Percentiles rank a stretch among this genome's conserved stretches.
Evolutionary conservation across 2,113 vertebrate species (phyloP).

Genomic region (Thunnus thynnus): DNA sequence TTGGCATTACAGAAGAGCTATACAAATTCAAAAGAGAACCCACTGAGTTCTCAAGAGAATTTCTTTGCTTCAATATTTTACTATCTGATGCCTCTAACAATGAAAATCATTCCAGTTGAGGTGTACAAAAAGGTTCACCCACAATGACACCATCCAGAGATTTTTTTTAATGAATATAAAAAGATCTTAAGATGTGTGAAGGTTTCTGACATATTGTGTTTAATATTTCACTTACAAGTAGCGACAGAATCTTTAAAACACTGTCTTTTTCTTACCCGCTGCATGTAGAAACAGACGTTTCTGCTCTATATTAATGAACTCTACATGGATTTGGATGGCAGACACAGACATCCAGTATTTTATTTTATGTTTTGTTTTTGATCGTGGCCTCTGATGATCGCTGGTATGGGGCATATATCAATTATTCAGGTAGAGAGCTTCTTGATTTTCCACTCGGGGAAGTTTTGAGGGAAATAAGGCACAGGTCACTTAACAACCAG

Average conservation of each 20-base stretch:
- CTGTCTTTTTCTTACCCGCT: constrained; percentile 18
- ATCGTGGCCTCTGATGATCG: constrained; percentile 61
- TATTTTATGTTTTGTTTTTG: constrained; percentile 63
- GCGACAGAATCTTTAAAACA: constrained; percentile 52
- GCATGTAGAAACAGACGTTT: constrained; percentile 34
- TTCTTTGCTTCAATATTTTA: constrained; percentile 19
- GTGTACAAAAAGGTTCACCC: constrained; percentile 20
- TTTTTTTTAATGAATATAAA: constrained; percentile 57
- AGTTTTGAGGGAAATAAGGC: constrained; percentile 54
- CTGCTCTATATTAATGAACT: constrained; percentile 60
- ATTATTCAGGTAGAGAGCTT: constrained; percentile 73
- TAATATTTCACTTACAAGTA: constrained; percentile 55
- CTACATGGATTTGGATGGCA: constrained; percentile 61
- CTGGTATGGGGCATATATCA: constrained; percentile 57
- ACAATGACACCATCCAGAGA: constrained; percentile 8
- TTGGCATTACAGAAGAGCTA: background rate
- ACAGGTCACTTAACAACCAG: constrained; percentile 58
- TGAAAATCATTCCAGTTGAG: constrained; percentile 11
- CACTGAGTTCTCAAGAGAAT: background rate
- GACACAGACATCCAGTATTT: constrained; percentile 45
- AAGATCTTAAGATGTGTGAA: constrained; percentile 41
- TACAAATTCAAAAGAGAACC: background rate
- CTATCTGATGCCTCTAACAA: background rate
- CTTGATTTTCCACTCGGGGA: constrained; percentile 59
- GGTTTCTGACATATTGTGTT: constrained; percentile 42